phyloP scores from a whole-genome alignment of 2,113 vertebrate species.

The Silurus glanis region DNA sequence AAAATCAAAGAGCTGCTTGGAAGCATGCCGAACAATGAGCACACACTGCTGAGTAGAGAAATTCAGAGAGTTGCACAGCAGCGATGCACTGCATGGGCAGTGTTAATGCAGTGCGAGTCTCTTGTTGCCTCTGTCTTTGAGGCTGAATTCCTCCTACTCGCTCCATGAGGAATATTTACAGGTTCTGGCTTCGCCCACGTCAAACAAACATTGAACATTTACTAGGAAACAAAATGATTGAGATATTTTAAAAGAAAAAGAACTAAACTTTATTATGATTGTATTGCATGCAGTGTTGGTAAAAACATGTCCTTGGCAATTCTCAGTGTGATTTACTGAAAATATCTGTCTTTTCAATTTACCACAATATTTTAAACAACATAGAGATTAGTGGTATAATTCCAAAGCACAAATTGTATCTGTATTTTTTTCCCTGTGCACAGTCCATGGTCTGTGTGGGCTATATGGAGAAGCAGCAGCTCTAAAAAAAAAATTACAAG shows the following conservation, averaged over 20 bases:
- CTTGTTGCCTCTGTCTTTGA: slow-evolving; percentile 38
- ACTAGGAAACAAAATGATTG: neutral
- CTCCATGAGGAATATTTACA: slow-evolving; percentile 9
- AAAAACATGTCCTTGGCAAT: no score
- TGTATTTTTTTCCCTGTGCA: neutral
- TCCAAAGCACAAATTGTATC: neutral
- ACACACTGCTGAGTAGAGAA: slow-evolving; percentile 15
- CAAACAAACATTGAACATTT: neutral
- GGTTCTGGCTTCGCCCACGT: slow-evolving; percentile 27
- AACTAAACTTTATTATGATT: neutral
- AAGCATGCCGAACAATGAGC: slow-evolving; percentile 11
- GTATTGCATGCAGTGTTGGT: neutral
- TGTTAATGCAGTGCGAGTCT: slow-evolving; percentile 35
- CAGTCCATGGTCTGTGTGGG: neutral
- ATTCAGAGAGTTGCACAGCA: slow-evolving; percentile 23
- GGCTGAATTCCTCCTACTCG: slow-evolving; percentile 18
- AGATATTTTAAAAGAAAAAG: slow-evolving; percentile 10
- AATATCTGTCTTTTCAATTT: neutral
- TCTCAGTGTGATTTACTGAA: neutral
- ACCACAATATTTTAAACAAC: neutral
- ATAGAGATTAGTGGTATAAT: neutral
- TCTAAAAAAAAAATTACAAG: neutral
- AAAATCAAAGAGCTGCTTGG: slow-evolving; percentile 28
- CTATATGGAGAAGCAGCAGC: neutral
- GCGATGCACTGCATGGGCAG: slow-evolving; percentile 11